Evolutionary conservation across 2,113 vertebrate species (phyloP), one percentile per base, ranked within the genome.

Genomic region (Prionailurus bengalensis): DNA sequence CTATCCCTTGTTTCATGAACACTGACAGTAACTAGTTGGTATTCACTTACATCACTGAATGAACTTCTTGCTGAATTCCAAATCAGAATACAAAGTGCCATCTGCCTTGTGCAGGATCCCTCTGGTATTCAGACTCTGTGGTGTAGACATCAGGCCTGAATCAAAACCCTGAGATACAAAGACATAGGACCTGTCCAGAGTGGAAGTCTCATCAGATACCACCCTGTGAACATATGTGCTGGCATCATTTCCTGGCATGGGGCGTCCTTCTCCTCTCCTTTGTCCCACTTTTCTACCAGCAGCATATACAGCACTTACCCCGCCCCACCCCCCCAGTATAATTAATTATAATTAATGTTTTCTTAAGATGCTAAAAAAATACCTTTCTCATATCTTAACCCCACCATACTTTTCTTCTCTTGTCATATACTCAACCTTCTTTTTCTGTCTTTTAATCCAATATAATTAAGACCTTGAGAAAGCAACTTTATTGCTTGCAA

Each of bases 1-100:
- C 16, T 29, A 27, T 36, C 13, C 42, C 45, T 97, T 48, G 45
- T 76, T 89, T 82, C 14, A 48, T 31, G 83, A 94, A 86, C 53
- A 82, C 39, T 6, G 78, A 88, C 36, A 85, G 39, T 61, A 61
- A 45, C 51, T 48, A 39, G 61, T 68, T 87, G 55, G 39, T 48
- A 68, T 86, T 95, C 66, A 33, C 29, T 19, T 19, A 66, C 23
- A 74, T 39, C 42, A 76, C 15, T 48, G 70, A 19, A 82, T 21
- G 23, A 29, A 68, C 42, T n/a, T 11, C 53, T 73, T 0, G 0
- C 3, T 73, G 53, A 68, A 58, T 39, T 78, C 73, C 63, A 80
- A 65, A 65, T 79, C 19, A n/a, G 68, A 87, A 39, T 15, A 45
- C 17, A 39, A n/a, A 68, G 70, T 1, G 2, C 45, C 0, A 0